A percentile compares a stretch with the other conserved stretches of the same genome.
Evolutionary conservation across 2,888 invertebrate species (phyloP).

Genomic region (Machimus atricapillus): DNA sequence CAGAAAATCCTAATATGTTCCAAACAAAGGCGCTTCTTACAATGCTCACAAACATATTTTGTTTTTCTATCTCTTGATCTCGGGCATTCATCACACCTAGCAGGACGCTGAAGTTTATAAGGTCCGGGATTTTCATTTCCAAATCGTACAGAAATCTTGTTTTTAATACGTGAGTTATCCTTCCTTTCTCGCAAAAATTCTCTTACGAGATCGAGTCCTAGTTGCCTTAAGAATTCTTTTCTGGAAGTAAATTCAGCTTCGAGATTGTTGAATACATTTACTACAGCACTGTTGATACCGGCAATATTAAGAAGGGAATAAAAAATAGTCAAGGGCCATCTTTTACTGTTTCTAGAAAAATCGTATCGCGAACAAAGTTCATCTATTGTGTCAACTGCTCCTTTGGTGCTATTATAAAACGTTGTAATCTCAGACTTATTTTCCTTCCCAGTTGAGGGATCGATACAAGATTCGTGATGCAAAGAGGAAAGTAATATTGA

Average conservation of each 20-base stretch:
- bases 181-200: neutral
- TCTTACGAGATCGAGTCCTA: neutral
- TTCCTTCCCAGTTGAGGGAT: neutral
- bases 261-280: neutral
- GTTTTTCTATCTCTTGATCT: neutral
- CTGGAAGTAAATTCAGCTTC: neutral
- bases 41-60: neutral
- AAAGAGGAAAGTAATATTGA: neutral
- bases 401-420: neutral
- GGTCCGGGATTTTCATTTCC: neutral
- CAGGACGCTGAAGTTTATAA: neutral
- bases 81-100: neutral
- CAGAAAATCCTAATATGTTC: neutral
- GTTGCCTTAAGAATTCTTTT: neutral
- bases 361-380: neutral
- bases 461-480: neutral
- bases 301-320: neutral
- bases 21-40: neutral
- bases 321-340: neutral
- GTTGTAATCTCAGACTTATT: neutral
- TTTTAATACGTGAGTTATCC: neutral
- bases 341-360: neutral
- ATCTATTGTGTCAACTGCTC: neutral
- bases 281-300: neutral
- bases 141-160: neutral